phyloP scores from a whole-genome alignment of 2,113 vertebrate genomes.

The Clupea harengus region DNA sequence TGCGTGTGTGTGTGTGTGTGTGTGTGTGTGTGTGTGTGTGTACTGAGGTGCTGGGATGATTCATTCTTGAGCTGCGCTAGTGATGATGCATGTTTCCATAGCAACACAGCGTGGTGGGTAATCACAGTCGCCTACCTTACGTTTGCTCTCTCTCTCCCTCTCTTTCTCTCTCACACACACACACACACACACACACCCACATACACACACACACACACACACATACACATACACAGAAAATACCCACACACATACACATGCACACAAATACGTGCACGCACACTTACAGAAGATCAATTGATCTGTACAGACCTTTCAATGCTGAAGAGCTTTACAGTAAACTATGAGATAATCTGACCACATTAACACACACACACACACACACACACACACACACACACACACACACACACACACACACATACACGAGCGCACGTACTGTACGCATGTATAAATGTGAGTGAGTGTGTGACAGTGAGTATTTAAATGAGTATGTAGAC shows the following conservation, averaged over 20 bases:
- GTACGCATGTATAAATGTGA: not conserved
- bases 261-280: not conserved
- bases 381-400: not conserved
- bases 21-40: conserved; percentile 32
- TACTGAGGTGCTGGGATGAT: conserved; percentile 36
- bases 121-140: conserved; percentile 22
- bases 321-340: too few relatives aligned
- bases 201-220: not conserved
- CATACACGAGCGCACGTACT: not conserved
- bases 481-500: not conserved
- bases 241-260: not conserved
- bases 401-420: not conserved
- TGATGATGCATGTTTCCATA: conserved; percentile 43
- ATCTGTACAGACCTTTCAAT: not conserved
- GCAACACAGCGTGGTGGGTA: conserved; percentile 43
- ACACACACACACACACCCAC: not conserved
- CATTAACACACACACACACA: not conserved
- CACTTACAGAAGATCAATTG: not conserved
- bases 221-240: not conserved
- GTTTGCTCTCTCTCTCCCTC: not conserved
- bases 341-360: not conserved
- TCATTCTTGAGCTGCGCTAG: conserved; percentile 33
- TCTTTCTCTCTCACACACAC: not conserved
- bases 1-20: not conserved
- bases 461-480: not conserved